These are phyloP conservation scores for Lucilia sericata DNA, from an alignment of 1,140 invertebrate genomes.

Conservation along the genomic window DNA sequence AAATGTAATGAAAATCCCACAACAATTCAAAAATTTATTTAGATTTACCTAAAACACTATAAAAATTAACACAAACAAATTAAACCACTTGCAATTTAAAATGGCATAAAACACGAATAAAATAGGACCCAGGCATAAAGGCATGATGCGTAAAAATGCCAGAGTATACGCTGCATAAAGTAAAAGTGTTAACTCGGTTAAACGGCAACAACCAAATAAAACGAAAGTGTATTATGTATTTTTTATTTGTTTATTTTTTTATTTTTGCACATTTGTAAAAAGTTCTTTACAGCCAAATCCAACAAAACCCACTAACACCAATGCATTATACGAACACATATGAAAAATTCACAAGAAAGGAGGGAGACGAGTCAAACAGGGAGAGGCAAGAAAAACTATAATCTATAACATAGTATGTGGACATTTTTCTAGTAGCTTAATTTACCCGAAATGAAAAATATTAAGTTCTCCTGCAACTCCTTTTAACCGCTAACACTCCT, in stretches of 20 bases:
- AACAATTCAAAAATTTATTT: background rate
- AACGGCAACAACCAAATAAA: conserved; percentile 21
- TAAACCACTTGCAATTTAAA: background rate
- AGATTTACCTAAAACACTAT: background rate
- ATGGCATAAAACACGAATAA: background rate
- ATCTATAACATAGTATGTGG: no score
- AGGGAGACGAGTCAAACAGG: no score
- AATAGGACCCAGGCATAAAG: background rate
- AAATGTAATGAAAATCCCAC: background rate
- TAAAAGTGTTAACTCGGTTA: conserved; percentile 9
- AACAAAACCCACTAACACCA: background rate
- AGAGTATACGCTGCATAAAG: background rate
- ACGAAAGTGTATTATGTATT: background rate
- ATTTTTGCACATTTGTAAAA: background rate
- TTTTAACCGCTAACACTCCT: no score
- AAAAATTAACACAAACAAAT: background rate
- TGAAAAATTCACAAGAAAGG: background rate
- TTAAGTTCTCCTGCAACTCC: no score
- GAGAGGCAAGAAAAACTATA: no score
- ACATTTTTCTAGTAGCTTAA: no score
- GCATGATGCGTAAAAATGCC: conserved; percentile 23
- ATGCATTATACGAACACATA: background rate
- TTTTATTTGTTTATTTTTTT: background rate
- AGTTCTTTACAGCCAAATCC: background rate
- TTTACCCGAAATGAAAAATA: no score